Evolutionary conservation across 2,888 invertebrate genomes (phyloP), one percentile per base, ranked within the genome.

Genomic region (Caradrina clavipalpis): DNA sequence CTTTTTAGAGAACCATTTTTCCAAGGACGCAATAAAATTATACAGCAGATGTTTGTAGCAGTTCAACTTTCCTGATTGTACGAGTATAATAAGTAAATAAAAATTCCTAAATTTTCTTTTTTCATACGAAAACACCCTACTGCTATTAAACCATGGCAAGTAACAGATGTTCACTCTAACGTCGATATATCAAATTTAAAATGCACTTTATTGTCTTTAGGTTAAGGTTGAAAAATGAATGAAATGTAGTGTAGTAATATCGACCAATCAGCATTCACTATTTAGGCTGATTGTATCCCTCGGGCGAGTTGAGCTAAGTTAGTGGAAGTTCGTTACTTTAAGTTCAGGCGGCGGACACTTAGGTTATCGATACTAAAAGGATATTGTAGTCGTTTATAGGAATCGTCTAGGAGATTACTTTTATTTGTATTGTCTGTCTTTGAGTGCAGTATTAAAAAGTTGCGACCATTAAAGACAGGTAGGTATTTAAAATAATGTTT

Each of bases 281-380:
- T 85, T 84, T 79, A 85, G 76, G 80, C 69, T 85, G 79, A 87
- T 87, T 87, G 79, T 84, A 62, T 84, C 83, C 81, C 82, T 61
- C 15, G 78, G 77, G 82, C 53, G 68, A 80, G 69, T 78, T 76
- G 55, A 65, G 73, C 66, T 54, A 67, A 75, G 59, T 79, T 78
- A 57, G 80, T 66, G 68, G 56, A 85, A 83, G 82, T 82, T 78
- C 49, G 57, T 81, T 76, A 76, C 62, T 80, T 78, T 62, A 65
- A 75, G 61, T 82, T 66, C 26, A 63, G 50, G 49, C 35, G 39
- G 45, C 47, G 53, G 31, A 58, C 68, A 76, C 71, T 78, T 69
- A 61, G 26, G 84, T 69, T 79, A 79, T 79, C 73, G 79, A 78
- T 78, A 78, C 73, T 80, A 56, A 59, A 66, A 73, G 60, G 60